Evolutionary conservation across 2,113 vertebrate genomes (phyloP).

Genomic region (Acrocephalus kingi): DNA sequence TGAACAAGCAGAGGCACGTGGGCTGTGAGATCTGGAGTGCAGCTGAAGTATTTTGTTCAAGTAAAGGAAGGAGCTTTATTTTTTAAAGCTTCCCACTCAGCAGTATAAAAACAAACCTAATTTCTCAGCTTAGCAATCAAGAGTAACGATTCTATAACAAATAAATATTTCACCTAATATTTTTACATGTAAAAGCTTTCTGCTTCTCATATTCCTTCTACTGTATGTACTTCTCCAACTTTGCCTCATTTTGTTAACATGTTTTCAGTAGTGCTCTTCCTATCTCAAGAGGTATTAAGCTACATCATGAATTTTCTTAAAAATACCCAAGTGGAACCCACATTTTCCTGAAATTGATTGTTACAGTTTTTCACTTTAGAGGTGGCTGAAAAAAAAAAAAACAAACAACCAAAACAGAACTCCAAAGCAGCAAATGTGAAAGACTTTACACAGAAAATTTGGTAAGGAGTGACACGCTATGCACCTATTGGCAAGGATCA

Average conservation of each 20-base stretch:
- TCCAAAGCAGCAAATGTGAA: background rate
- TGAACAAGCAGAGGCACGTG: constrained; percentile 1
- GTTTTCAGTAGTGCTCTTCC: background rate
- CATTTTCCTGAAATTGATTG: background rate
- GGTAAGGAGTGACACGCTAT: background rate
- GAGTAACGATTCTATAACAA: background rate
- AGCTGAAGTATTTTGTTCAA: background rate
- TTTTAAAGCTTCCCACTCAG: background rate
- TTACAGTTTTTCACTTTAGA: background rate
- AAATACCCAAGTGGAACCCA: background rate
- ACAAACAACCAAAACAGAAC: background rate
- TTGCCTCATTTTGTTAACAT: background rate
- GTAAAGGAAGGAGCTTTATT: background rate
- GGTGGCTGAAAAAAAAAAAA: background rate
- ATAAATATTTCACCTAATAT: background rate
- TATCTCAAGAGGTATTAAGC: background rate
- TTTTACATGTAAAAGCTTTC: background rate
- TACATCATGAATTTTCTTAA: background rate
- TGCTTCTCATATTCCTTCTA: background rate
- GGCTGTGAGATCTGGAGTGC: background rate
- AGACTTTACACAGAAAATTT: background rate
- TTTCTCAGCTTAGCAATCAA: background rate
- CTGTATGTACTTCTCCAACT: background rate
- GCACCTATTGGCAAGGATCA: background rate
- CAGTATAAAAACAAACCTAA: background rate